phyloP scores from a whole-genome alignment of 2,888 invertebrate genomes.

The Pedicia rivosa region DNA sequence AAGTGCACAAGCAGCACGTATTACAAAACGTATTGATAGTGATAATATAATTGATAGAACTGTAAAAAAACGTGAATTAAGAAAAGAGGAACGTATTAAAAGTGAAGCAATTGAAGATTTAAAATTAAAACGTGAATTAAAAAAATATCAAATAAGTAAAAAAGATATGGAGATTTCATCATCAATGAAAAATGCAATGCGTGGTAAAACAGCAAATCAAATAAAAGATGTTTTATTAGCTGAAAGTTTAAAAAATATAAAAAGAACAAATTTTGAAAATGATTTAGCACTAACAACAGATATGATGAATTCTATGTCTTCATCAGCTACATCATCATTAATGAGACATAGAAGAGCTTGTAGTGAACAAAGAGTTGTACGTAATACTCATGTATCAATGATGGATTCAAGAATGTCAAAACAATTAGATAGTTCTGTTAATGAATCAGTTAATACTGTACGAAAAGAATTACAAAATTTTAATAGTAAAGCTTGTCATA shows the following conservation, averaged over 20 bases:
- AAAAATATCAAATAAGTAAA: conserved; percentile 23
- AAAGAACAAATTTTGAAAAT: conserved; percentile 21
- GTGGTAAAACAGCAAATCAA: conserved; percentile 59
- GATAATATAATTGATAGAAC: conserved; percentile 31
- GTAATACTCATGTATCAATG: conserved; percentile 26
- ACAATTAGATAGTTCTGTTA: too few species aligned
- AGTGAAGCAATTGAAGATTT: conserved; percentile 34
- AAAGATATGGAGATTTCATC: conserved; percentile 33
- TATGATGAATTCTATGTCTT: background rate
- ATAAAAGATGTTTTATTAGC: conserved; percentile 49
- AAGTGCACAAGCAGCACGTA: conserved; percentile 36
- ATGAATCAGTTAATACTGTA: conserved; percentile 11
- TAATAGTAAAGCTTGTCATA: conserved; percentile 26
- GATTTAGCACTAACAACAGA: conserved; percentile 14
- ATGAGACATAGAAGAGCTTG: conserved; percentile 17
- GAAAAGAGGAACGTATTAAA: conserved; percentile 36
- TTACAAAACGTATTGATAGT: conserved; percentile 30
- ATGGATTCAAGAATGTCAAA: conserved; percentile 28
- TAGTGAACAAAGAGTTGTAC: conserved; percentile 19
- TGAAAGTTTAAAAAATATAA: conserved; percentile 35
- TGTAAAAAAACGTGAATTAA: conserved; percentile 36
- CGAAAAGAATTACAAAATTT: conserved; percentile 25
- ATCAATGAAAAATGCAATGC: conserved; percentile 35
- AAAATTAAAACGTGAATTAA: conserved; percentile 23
- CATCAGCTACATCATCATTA: background rate